Percentiles rank a stretch among this genome's conserved stretches.
Evolutionary conservation across 2,888 invertebrate species (phyloP).

Genomic region (Leptopilina myrica): DNA sequence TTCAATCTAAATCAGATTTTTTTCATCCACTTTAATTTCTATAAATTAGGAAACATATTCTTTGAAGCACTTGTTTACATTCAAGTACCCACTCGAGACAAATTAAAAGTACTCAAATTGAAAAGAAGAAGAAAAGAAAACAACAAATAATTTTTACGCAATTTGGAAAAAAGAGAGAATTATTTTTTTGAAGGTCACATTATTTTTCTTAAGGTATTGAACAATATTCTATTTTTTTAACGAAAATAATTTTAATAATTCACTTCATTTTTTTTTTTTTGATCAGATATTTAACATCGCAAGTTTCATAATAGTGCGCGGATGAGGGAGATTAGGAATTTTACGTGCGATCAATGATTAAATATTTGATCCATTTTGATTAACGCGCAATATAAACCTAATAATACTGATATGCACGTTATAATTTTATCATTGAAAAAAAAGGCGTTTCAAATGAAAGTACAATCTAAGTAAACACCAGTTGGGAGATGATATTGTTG

Average conservation of each 20-base stretch:
- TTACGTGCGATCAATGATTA: not conserved
- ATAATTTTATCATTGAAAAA: not conserved
- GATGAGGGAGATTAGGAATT: not conserved
- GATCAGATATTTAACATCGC: not conserved
- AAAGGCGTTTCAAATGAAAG: not conserved
- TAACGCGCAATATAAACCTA: slow-evolving; percentile 4
- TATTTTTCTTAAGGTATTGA: not conserved
- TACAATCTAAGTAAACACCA: not conserved
- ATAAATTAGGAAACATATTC: not conserved
- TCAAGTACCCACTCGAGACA: not conserved
- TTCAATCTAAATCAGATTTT: too few species aligned
- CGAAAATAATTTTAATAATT: too few species aligned
- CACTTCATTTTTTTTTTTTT: not conserved
- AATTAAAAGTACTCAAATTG: not conserved
- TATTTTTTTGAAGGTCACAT: not conserved
- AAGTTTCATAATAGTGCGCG: not conserved
- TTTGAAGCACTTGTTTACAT: not conserved
- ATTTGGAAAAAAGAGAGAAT: not conserved
- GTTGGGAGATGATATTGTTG: not conserved
- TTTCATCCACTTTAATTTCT: too few species aligned
- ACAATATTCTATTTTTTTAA: not conserved
- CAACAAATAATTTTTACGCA: not conserved
- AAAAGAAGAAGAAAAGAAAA: not conserved
- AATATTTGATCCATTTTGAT: slow-evolving; percentile 14
- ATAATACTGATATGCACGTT: not conserved